Evolutionary conservation across 2,113 vertebrate genomes (phyloP).

Genomic region (Tinamus guttatus): DNA sequence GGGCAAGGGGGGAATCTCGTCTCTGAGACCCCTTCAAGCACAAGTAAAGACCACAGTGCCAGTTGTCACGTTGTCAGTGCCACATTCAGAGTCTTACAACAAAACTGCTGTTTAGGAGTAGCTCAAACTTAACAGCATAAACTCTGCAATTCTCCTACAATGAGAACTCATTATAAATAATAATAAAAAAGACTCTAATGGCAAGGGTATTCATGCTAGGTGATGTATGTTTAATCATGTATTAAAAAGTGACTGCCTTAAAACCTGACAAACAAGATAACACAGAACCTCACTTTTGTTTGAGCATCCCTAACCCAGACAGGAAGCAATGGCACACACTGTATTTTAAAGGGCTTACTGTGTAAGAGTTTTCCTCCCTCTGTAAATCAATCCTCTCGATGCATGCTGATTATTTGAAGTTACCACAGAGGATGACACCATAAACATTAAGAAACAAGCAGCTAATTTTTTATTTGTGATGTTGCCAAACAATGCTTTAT

Average conservation of each 20-base stretch:
- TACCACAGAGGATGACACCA: neutral
- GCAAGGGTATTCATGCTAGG: neutral
- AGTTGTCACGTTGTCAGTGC: no score
- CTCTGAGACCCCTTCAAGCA: neutral
- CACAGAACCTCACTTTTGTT: neutral
- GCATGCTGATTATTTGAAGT: neutral
- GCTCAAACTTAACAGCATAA: constrained; percentile 35
- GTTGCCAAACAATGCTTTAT: neutral
- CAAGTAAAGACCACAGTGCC: neutral
- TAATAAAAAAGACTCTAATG: constrained; percentile 7
- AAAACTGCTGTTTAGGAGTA: constrained; percentile 31
- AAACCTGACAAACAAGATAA: neutral
- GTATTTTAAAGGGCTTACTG: neutral
- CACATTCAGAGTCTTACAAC: neutral
- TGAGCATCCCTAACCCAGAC: neutral
- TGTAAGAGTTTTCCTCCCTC: neutral
- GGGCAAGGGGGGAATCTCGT: no score
- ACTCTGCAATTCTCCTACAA: neutral
- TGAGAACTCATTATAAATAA: neutral
- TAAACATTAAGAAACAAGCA: neutral
- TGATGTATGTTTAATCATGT: neutral
- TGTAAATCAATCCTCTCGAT: neutral
- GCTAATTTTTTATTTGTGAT: neutral
- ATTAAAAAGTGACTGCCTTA: neutral
- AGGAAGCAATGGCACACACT: neutral